A percentile compares a stretch with the other conserved stretches of the same genome.
Conservation (phyloP, 2,797 vertebrate species). For the Adelosebastes latens region DNA sequence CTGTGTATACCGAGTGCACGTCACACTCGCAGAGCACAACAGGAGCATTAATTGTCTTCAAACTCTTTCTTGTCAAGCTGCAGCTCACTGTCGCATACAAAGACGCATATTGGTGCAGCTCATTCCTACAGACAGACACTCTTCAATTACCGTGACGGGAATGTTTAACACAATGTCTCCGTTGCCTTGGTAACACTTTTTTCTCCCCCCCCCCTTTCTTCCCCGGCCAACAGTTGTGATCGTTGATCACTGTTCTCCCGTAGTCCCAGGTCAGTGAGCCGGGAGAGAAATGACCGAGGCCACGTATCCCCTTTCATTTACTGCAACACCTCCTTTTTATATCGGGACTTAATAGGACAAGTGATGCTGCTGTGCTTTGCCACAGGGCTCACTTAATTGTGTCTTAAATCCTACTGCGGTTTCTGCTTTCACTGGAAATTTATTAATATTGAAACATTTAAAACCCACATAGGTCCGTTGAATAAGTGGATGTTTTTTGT, state of each 20-base stretch:
- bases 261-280: conserved; percentile 25
- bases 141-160: conserved; percentile 61
- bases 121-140: conserved; percentile 49
- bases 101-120: conserved; percentile 36
- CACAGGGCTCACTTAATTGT: background rate
- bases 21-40: conserved; percentile 19
- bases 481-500: background rate
- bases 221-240: conserved; percentile 32
- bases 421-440: conserved; percentile 12
- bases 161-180: conserved; percentile 59
- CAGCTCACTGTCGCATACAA: conserved; percentile 32
- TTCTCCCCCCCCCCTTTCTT: background rate
- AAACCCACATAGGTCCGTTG: background rate
- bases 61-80: conserved; percentile 24
- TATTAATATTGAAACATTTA: background rate
- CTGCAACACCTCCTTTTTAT: conserved; percentile 5
- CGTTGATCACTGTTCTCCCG: conserved; percentile 32
- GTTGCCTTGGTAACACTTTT: conserved; percentile 63
- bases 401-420: background rate
- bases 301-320: background rate
- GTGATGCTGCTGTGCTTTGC: background rate
- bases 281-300: background rate
- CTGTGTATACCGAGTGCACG: background rate
- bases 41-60: conserved; percentile 30
- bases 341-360: background rate